phyloP scores from a whole-genome alignment of 2,113 vertebrate genomes.

The Cyprinus carpio region DNA sequence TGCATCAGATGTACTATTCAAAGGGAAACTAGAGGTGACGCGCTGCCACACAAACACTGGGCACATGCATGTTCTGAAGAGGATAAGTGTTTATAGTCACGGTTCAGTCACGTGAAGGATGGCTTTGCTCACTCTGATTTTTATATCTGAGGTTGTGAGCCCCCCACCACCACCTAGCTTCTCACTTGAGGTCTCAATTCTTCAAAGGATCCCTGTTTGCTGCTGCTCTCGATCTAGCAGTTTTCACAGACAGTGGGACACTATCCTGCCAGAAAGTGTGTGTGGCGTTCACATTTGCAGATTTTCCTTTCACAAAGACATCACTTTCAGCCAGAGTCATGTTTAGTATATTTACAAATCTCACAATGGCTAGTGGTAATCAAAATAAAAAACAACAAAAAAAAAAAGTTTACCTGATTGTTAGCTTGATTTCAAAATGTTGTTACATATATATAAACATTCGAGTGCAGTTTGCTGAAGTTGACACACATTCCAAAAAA shows the following conservation, averaged over 20 bases:
- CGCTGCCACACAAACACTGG: conserved; percentile 63
- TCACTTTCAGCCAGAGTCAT: conserved; percentile 65
- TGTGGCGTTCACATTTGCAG: conserved; percentile 19
- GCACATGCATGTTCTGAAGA: conserved; percentile 68
- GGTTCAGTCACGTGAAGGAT: conserved; percentile 55
- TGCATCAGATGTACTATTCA: conserved; percentile 63
- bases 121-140: conserved; percentile 28
- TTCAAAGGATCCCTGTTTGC: conserved; percentile 64
- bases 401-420: conserved; percentile 76
- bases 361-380: conserved; percentile 76
- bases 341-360: conserved; percentile 73
- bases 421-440: conserved; percentile 73
- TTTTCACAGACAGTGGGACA: conserved; percentile 64
- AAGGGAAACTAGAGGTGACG: conserved; percentile 66
- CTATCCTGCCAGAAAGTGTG: conserved; percentile 55
- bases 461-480: conserved; percentile 75
- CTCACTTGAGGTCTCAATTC: conserved; percentile 70
- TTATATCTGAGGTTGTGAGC: conserved; percentile 68
- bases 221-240: conserved; percentile 52
- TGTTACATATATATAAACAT: conserved; percentile 66
- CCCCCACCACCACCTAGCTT: conserved; percentile 53
- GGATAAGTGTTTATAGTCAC: conserved; percentile 64
- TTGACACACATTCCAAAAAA: conserved; percentile 82
- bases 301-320: conserved; percentile 25
- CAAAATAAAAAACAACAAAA: conserved; percentile 47